Evolutionary conservation across 1,140 invertebrate species (phyloP).

Genomic region (Chionoecetes opilio): DNA sequence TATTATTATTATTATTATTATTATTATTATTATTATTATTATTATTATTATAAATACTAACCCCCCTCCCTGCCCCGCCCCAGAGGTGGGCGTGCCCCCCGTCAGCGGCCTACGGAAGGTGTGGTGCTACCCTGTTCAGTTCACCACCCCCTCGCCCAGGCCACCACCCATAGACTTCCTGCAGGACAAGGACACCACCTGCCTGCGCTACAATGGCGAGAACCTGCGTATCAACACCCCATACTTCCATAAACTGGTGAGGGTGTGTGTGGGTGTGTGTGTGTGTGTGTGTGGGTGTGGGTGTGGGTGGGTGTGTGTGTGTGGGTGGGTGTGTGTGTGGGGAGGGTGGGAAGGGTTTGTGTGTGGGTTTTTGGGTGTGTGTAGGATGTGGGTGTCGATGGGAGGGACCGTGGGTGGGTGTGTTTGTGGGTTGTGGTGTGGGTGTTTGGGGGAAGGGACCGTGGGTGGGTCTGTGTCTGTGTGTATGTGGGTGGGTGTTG

Average conservation of each 20-base stretch:
- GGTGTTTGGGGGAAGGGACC: too few species aligned
- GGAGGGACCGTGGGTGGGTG: neutral
- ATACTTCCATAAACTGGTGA: slow-evolving; percentile 95
- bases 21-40: too few species aligned
- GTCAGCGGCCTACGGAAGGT: slow-evolving; percentile 91
- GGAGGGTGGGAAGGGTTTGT: neutral
- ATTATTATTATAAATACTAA: too few species aligned
- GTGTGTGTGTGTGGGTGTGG: neutral
- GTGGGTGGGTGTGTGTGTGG: neutral
- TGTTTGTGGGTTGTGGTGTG: neutral
- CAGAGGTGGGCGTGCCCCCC: slow-evolving; percentile 87
- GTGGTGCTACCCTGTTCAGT: slow-evolving; percentile 97
- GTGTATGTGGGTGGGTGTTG: too few species aligned
- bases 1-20: too few species aligned
- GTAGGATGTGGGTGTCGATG: too few species aligned
- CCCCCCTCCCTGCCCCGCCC: slow-evolving; percentile 46
- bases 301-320: neutral
- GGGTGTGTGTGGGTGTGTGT: slow-evolving; percentile 64
- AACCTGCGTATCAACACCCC: slow-evolving; percentile 92
- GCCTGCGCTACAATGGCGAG: slow-evolving; percentile 94
- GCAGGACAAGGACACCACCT: slow-evolving; percentile 91
- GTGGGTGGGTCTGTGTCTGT: neutral
- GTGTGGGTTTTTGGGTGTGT: neutral
- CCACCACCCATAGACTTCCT: slow-evolving; percentile 94
- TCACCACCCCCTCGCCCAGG: slow-evolving; percentile 92